Percentiles rank a stretch among this genome's conserved stretches.
These are phyloP conservation scores for Vanacampus margaritifer DNA, from an alignment of 2,113 vertebrate genomes.

Conservation along the genomic window DNA sequence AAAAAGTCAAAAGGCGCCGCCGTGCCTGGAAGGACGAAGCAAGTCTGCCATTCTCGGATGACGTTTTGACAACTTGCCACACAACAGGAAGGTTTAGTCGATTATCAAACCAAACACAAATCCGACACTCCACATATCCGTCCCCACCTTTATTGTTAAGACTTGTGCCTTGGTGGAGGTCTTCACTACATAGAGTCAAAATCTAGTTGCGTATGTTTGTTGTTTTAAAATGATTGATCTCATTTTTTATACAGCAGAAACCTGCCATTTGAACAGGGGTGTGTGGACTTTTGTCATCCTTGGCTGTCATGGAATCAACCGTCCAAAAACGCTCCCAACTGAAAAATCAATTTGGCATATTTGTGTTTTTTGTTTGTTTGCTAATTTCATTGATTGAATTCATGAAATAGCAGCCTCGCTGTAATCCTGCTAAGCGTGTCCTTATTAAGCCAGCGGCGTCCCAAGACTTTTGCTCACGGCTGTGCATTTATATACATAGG, in stretches of 20 bases:
- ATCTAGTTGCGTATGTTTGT: too few relatives aligned
- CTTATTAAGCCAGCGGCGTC: not conserved
- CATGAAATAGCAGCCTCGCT: not conserved
- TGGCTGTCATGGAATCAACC: not conserved
- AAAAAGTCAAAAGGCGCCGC: too few relatives aligned
- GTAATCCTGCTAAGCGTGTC: slow-evolving; percentile 1
- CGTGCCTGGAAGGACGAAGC: too few relatives aligned
- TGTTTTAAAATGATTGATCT: not conserved
- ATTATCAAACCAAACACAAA: too few relatives aligned
- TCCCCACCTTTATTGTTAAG: too few relatives aligned
- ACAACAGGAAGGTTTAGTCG: too few relatives aligned
- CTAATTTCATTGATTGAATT: not conserved
- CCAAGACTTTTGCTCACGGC: not conserved
- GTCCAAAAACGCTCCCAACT: not conserved
- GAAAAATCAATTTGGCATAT: not conserved
- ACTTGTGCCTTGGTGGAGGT: too few relatives aligned
- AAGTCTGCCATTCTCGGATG: too few relatives aligned
- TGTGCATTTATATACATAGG: not conserved
- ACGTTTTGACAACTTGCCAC: too few relatives aligned
- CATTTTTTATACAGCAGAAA: not conserved
- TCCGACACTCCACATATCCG: too few relatives aligned
- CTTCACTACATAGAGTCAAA: too few relatives aligned
- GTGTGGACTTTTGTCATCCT: not conserved
- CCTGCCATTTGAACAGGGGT: not conserved
- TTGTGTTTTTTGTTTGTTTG: not conserved